These are phyloP conservation scores for Aradophagus sp. DNA, from an alignment of 1,140 invertebrate species.

Conservation along the genomic window DNA sequence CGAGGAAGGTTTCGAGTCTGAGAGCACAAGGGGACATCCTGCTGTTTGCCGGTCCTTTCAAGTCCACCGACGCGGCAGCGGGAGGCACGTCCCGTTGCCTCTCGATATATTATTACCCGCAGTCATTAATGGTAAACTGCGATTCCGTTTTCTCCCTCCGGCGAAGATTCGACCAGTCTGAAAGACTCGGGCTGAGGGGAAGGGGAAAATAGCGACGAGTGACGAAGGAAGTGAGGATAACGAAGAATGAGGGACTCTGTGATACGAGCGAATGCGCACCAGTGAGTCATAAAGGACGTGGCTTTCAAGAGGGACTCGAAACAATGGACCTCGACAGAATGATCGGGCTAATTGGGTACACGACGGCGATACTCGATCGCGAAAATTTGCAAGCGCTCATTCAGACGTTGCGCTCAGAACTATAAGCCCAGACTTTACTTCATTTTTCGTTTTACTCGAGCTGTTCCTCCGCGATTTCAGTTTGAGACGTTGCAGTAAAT, in stretches of 20 bases:
- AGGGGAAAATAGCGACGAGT: slow-evolving; percentile 14
- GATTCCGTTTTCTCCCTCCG: slow-evolving; percentile 62
- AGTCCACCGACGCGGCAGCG: slow-evolving; percentile 70
- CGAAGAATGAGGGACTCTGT: slow-evolving; percentile 32
- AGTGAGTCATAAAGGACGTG: slow-evolving; percentile 37
- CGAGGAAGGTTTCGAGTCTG: slow-evolving; percentile 49
- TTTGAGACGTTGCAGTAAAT: too few species aligned
- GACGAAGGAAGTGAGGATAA: slow-evolving; percentile 31
- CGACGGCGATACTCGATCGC: slow-evolving; percentile 16
- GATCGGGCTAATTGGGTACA: slow-evolving; percentile 47
- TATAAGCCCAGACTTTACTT: too few species aligned
- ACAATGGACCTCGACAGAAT: slow-evolving; percentile 36
- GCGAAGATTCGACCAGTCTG: slow-evolving; percentile 19
- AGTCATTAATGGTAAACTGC: slow-evolving; percentile 74
- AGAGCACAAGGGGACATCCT: slow-evolving; percentile 66
- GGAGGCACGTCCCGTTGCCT: slow-evolving; percentile 65
- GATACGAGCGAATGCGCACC: slow-evolving; percentile 33
- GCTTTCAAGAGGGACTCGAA: slow-evolving; percentile 36
- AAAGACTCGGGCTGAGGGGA: slow-evolving; percentile 3
- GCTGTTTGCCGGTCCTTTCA: slow-evolving; percentile 72
- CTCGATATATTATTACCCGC: slow-evolving; percentile 70
- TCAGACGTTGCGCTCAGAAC: too few species aligned
- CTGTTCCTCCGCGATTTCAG: too few species aligned
- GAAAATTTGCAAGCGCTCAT: slow-evolving; percentile 7
- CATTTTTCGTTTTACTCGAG: too few species aligned